Conservation (phyloP, 2,888 invertebrate genomes). For the Lucinisca nassula region DNA sequence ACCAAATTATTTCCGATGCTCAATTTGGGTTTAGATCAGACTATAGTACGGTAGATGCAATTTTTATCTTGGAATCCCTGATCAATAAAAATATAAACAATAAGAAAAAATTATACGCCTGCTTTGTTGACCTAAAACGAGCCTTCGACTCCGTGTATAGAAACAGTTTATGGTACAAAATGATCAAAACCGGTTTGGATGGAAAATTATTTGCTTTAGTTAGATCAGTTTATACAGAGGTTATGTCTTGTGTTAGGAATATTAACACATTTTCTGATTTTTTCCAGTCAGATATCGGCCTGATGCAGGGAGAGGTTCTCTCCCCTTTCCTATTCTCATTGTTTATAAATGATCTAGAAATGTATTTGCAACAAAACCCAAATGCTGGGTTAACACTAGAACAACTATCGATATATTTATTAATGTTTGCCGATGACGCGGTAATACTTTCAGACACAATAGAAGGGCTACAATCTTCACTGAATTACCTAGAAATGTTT, state of each 20-base stretch:
- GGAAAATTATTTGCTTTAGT: background rate
- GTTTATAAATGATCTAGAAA: background rate
- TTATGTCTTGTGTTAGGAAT: background rate
- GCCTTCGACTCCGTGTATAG: background rate
- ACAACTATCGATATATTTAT: background rate
- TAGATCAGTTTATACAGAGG: background rate
- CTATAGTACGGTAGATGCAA: conserved; percentile 22
- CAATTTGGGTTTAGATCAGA: conserved; percentile 46
- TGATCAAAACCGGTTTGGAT: background rate
- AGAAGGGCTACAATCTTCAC: background rate
- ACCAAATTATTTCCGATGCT: conserved; percentile 35
- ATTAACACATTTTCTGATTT: background rate
- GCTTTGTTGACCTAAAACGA: background rate
- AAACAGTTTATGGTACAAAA: background rate
- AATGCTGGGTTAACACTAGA: background rate
- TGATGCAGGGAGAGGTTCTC: background rate
- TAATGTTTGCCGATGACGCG: background rate
- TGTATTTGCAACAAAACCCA: background rate
- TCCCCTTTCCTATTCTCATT: too few species aligned
- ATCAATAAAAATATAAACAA: background rate
- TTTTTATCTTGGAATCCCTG: background rate
- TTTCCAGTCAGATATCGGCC: background rate
- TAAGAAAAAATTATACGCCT: background rate
- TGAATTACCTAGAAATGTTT: background rate
- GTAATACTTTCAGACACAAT: background rate